Evolutionary conservation across 2,888 invertebrate species (phyloP), one percentile per base, ranked within the genome.

Genomic region (Elysia crispata): DNA sequence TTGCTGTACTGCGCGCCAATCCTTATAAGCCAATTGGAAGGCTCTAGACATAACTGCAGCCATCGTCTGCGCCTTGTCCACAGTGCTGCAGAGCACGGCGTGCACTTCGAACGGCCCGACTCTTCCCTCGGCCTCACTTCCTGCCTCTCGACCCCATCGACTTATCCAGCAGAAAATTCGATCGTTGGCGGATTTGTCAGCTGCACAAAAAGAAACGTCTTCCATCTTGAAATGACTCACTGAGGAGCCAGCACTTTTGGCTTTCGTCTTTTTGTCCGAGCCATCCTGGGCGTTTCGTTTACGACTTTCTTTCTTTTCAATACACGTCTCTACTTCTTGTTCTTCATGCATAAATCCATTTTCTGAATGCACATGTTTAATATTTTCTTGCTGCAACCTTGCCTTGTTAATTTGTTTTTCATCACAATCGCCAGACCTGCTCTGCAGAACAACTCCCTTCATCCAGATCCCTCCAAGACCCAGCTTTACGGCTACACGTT

Each of bases 11-110:
- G 85, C 79, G 76, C 87, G 87, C 90, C 90, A 90, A 75, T 90
- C 90, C 70, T 85, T 89, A 80, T 89, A 90, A 1, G 89, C 90
- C 3, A 89, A 85, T 74, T 90, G 89, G 81, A 90, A 89, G 18
- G 87, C 88, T 6, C 88, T 84, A 15, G 88, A 86, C 18, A 81
- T 64, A 0, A 66, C 87, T 0, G 89, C 67, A 0, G 89, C 85
- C 86, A 89, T 87, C 0, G 86, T 81, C 50, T 87, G 86, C 0
- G 90, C 89, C 30, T 86, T 88, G 70, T 89, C 89, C 6, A 80
- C 79, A 23, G 81, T 85, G 67, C 86, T 86, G 77, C 89, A 90
- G 67, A 90, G 60, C 5, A 89, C 89, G 0, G 88, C 90, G 76
- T 90, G 86, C 69, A 87, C 87, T 67, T 86, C 80, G 33, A 88